These are phyloP conservation scores for Nemotelus pantherinus DNA, from an alignment of 2,888 invertebrate species.

Conservation along the genomic window DNA sequence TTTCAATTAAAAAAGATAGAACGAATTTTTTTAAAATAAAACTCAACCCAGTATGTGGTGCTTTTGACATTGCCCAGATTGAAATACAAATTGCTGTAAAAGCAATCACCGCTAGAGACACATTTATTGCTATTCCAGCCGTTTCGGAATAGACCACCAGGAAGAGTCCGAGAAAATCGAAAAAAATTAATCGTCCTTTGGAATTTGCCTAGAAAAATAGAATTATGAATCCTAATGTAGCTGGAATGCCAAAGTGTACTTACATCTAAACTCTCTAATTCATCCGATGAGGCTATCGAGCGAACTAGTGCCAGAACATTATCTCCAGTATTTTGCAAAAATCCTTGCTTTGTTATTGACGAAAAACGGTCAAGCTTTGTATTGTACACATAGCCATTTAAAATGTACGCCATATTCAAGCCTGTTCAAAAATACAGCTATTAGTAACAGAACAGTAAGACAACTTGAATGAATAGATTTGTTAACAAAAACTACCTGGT, in stretches of 20 bases:
- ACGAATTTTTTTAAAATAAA: constrained; percentile 56
- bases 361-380: constrained; percentile 75
- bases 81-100: constrained; percentile 59
- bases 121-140: constrained; percentile 63
- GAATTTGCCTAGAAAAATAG: constrained; percentile 60
- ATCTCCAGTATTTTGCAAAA: constrained; percentile 79
- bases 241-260: constrained; percentile 49
- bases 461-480: too few species aligned
- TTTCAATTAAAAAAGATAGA: constrained; percentile 57
- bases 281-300: constrained; percentile 65
- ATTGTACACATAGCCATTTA: constrained; percentile 82
- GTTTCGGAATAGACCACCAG: constrained; percentile 72
- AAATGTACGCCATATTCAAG: constrained; percentile 79
- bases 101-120: constrained; percentile 62
- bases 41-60: constrained; percentile 55
- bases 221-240: constrained; percentile 35
- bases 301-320: constrained; percentile 71
- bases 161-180: constrained; percentile 76
- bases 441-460: background rate
- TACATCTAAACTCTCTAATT: constrained; percentile 60
- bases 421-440: constrained; percentile 64
- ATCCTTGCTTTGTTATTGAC: constrained; percentile 70
- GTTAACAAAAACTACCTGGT: constrained; percentile 65
- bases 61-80: constrained; percentile 57
- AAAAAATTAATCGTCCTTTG: constrained; percentile 71